Evolutionary conservation across 1,140 invertebrate species (phyloP), one percentile per base, ranked within the genome.

Genomic region (Lerema accius): DNA sequence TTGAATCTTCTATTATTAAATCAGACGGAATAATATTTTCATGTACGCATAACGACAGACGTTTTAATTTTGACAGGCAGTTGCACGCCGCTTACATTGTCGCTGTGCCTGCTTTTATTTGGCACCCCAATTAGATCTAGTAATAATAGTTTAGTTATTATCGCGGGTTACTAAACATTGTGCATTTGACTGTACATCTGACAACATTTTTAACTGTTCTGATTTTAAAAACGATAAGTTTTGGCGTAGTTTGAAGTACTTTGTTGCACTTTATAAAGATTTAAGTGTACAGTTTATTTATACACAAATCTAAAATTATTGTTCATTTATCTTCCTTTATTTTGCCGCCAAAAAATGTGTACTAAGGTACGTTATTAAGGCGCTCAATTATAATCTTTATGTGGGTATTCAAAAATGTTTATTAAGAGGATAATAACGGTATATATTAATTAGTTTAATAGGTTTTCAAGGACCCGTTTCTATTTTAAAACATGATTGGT

Each of bases 1-100:
- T 74, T 72, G 73, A 74, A 76, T 70, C 51, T 74, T 73, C 63
- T 69, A 68, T 73, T 73, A 71, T 70, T 69, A 67, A 56, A 62
- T 64, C 68, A 64, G 58, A 75, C 66, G 55, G 63, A 51, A 73
- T 73, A 71, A 73, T 71, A 73, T 15, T 32, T 23, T 23, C 26
- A 9, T 6, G n/a, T 23, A 42, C 39, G 51, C 43, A 49, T 32
- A 67, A 37, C 68, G 69, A 68, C 51, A 42, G 61, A 72, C 68
- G 32, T 72, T 70, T 67, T 67, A 73, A 50, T 71, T 60, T 43
- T 71, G 76, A 78, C 80, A 71, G 67, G 42, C 71, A 28, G 70
- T 64, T 65, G 76, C 80, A 73, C 66, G 71, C 65, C 67, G 43
- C 10, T 49, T 42, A 62, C 51, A 53, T 63, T 53, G 53, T 65